Conservation (phyloP, 2,888 invertebrate genomes). For the Xestoiulus laeticollis region DNA sequence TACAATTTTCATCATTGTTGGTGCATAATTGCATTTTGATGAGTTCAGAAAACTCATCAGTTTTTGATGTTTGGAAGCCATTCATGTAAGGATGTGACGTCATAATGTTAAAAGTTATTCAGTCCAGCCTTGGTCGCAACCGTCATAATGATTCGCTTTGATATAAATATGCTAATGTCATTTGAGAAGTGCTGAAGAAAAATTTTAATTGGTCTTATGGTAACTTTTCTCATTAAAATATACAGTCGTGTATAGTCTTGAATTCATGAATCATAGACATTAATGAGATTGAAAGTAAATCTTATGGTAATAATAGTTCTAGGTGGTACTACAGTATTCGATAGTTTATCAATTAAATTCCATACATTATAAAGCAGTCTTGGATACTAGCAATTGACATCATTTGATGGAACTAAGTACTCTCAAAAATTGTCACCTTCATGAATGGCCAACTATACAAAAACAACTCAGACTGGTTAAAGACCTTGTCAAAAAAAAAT, state of each 20-base stretch:
- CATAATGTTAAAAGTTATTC: not conserved
- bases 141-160: not conserved
- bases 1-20: not conserved
- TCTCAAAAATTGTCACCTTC: not conserved
- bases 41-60: not conserved
- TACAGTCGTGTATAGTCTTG: not conserved
- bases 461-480: not conserved
- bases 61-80: not conserved
- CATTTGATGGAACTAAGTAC: not conserved
- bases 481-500: not conserved
- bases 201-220: not conserved
- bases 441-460: not conserved
- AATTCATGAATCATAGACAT: not conserved
- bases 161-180: not conserved
- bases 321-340: not conserved
- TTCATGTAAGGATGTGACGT: not conserved
- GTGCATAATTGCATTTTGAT: not conserved
- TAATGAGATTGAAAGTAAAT: not conserved
- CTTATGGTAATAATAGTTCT: not conserved
- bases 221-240: not conserved
- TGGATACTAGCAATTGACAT: not conserved
- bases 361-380: not conserved
- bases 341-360: not conserved
- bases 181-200: not conserved
- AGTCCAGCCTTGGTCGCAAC: not conserved